These are phyloP conservation scores for Hyposoter didymator DNA, from an alignment of 2,888 invertebrate genomes.

Conservation along the genomic window DNA sequence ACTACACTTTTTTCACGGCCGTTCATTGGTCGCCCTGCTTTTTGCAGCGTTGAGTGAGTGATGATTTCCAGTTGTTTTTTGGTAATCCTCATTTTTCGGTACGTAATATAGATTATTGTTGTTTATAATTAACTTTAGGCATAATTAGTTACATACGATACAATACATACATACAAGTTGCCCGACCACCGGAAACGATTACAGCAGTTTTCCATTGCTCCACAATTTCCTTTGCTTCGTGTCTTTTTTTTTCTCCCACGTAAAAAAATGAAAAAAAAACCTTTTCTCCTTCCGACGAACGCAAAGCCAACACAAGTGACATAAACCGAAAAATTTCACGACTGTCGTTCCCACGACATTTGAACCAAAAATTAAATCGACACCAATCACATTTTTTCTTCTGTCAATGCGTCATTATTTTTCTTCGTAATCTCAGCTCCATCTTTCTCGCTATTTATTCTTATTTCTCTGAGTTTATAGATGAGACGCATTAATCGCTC, in stretches of 20 bases:
- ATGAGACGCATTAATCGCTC: slow-evolving; percentile 12
- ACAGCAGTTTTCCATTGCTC: slow-evolving; percentile 20
- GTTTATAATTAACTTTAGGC: slow-evolving; percentile 80
- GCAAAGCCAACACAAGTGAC: slow-evolving; percentile 6
- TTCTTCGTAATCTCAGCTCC: slow-evolving; percentile 9
- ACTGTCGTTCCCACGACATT: neutral
- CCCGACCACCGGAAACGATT: slow-evolving; percentile 73
- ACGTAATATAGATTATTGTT: slow-evolving; percentile 75
- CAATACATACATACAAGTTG: slow-evolving; percentile 82
- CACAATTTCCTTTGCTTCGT: slow-evolving; percentile 28
- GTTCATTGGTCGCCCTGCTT: neutral
- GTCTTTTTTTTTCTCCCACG: neutral
- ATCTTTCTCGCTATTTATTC: neutral
- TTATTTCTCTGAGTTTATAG: neutral
- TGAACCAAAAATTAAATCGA: slow-evolving; percentile 46
- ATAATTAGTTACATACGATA: slow-evolving; percentile 81
- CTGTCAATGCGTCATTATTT: slow-evolving; percentile 4
- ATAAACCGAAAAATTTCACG: neutral
- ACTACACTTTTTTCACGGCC: slow-evolving; percentile 17
- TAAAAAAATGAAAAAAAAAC: too few species aligned
- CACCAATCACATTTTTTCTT: slow-evolving; percentile 26
- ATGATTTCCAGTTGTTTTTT: slow-evolving; percentile 18
- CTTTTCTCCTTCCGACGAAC: neutral
- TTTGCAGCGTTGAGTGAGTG: slow-evolving; percentile 18
- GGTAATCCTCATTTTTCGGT: slow-evolving; percentile 45